A percentile compares a stretch with the other conserved stretches of the same genome.
Conservation (phyloP, 2,113 vertebrate genomes). For the Todiramphus saurophagus region DNA sequence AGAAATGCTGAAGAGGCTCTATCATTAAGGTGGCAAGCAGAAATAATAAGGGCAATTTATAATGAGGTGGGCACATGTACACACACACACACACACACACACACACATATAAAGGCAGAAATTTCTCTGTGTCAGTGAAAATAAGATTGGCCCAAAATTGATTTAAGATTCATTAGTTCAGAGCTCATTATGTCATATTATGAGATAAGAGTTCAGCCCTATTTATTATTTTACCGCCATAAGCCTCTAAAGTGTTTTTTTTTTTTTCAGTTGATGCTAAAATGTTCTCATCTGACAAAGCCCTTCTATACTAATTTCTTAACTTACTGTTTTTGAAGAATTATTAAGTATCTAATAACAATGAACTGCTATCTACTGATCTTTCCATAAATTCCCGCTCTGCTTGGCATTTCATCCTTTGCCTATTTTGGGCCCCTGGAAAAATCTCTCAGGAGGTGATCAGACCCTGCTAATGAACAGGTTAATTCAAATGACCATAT, state of each 20-base stretch:
- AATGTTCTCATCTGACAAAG: not conserved
- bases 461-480: not conserved
- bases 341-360: not conserved
- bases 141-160: not conserved
- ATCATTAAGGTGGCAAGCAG: not conserved
- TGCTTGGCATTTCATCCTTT: not conserved
- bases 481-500: not conserved
- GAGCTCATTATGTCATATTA: slow-evolving; percentile 1
- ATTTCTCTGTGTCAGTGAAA: not conserved
- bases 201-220: not conserved
- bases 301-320: not conserved
- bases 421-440: not conserved
- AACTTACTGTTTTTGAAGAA: not conserved
- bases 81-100: not conserved
- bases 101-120: not conserved
- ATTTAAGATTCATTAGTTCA: slow-evolving; percentile 55
- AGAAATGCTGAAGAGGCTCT: not conserved
- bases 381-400: not conserved
- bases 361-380: not conserved
- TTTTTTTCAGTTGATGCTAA: not conserved
- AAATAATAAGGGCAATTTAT: slow-evolving; percentile 23
- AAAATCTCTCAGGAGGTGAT: not conserved
- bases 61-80: not conserved
- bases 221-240: not conserved
- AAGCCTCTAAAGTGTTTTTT: not conserved